Base-by-base conservation (phyloP, 2,888 invertebrate species). In the Luperina testacea region DNA sequence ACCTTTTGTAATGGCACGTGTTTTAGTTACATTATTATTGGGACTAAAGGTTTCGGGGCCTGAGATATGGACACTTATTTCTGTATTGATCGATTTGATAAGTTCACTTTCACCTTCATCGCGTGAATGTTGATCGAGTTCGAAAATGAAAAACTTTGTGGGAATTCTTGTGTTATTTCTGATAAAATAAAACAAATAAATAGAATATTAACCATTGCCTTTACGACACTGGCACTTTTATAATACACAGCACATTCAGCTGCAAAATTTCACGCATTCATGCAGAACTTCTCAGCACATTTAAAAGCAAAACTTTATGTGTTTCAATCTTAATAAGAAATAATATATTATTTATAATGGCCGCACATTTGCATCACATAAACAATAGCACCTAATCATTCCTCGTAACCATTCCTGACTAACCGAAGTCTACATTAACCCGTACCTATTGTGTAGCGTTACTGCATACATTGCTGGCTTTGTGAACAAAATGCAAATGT, bases 401-500 rank as follows among this genome's bases (percentile, higher is more conserved):
- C 82, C 87, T 85, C 85, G 87, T 81, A 88, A 87, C 90, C 88
- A 87, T 83, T 90, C 87, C 87, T 88, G 82, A 77, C 87, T 87
- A 87, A 81, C 83, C 86, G 86, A 89, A 89, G 90, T 89, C 88
- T 88, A 87, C 84, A 89, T 90, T 87, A 90, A 89, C 87, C 87
- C 87, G 82, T 83, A 84, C 87, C 89, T 89, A 87, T 90, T 89
- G 89, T 89, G 84, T 87, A 83, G 83, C 83, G 82, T 86, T 87
- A 85, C 74, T 90, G 89, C 89, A 88, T 86, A 89, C 89, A 89
- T 89, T 89, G 88, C 84, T 89, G 88, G 85, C 89, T 90, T 92
- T 92, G 92, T 92, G 92, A 92, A 93, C 92, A 90, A 93, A 94
- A 94, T 94, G 93, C 93, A 93, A 94, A 94, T 94, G 91, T 91